Evolutionary conservation across 2,888 invertebrate species (phyloP).

Genomic region (Dryobotodes eremita): DNA sequence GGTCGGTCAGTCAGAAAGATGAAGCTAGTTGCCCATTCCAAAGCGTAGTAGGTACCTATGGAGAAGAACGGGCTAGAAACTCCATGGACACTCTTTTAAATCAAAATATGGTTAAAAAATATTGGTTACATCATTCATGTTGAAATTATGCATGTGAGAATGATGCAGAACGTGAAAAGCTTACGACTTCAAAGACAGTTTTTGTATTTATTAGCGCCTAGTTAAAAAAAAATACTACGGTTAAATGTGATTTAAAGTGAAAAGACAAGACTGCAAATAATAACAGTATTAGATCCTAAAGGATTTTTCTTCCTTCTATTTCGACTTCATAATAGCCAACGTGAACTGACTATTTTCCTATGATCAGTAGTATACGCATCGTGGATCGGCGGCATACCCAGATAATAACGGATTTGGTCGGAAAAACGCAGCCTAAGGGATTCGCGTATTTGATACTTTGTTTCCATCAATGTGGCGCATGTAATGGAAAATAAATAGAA

Average conservation of each 20-base stretch:
- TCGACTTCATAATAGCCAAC: not conserved
- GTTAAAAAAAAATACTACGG: too few species aligned
- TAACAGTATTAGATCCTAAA: not conserved
- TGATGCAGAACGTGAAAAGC: too few species aligned
- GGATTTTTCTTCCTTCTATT: not conserved
- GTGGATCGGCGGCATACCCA: not conserved
- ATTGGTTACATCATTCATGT: too few species aligned
- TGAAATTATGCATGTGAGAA: too few species aligned
- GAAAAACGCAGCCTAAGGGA: constrained; percentile 41
- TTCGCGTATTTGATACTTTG: constrained; percentile 28
- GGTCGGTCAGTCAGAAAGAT: too few species aligned
- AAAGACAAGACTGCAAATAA: not conserved
- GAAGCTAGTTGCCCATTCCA: too few species aligned
- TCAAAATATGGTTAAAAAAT: too few species aligned
- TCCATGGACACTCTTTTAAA: too few species aligned
- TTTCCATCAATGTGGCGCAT: constrained; percentile 16
- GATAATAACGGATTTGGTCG: constrained; percentile 39
- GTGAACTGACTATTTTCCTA: constrained; percentile 13
- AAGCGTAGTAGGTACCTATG: too few species aligned
- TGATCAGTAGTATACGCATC: not conserved
- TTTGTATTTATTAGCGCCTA: too few species aligned
- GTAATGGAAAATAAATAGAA: constrained; percentile 44
- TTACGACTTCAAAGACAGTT: too few species aligned
- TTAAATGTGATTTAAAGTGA: not conserved
- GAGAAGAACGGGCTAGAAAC: too few species aligned